These are phyloP conservation scores for Acanthopagrus latus DNA, from an alignment of 2,797 vertebrate species.

Conservation along the genomic window DNA sequence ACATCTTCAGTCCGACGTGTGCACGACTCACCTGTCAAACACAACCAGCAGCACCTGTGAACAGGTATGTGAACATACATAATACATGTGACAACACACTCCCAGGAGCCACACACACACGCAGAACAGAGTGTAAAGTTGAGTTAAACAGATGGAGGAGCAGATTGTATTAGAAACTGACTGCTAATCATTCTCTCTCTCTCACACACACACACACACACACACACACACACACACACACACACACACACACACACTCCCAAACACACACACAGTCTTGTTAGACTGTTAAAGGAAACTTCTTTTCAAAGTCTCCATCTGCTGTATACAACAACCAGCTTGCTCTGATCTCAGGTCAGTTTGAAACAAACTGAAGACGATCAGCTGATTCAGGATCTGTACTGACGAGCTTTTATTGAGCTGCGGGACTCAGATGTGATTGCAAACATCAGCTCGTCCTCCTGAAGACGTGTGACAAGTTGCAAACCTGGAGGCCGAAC, in stretches of 20 bases:
- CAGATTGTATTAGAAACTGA: slow-evolving; percentile 58
- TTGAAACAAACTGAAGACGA: not conserved
- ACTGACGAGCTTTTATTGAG: not conserved
- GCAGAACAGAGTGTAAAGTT: slow-evolving; percentile 19
- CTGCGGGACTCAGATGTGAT: too few relatives aligned
- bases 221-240: too few relatives aligned
- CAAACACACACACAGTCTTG: slow-evolving; percentile 13
- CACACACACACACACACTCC: slow-evolving; percentile 19
- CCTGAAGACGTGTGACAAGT: too few relatives aligned
- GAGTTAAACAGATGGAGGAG: slow-evolving; percentile 52
- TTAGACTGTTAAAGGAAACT: slow-evolving; percentile 29
- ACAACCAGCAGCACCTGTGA: slow-evolving; percentile 21
- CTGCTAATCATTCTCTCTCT: slow-evolving; percentile 34
- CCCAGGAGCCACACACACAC: not conserved
- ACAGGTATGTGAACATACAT: slow-evolving; percentile 29
- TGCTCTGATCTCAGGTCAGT: slow-evolving; percentile 12
- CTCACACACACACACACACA: slow-evolving; percentile 20
- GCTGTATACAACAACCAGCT: not conserved
- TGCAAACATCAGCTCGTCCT: too few relatives aligned
- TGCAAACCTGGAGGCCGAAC: too few relatives aligned
- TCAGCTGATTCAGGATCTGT: slow-evolving; percentile 4
- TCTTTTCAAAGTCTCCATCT: slow-evolving; percentile 30
- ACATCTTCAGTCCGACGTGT: too few relatives aligned
- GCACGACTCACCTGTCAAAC: not conserved
- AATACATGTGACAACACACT: slow-evolving; percentile 30